Percentiles rank a stretch among this genome's conserved stretches.
Evolutionary conservation across 1,140 invertebrate genomes (phyloP).

Genomic region (Anoplophora glabripennis): DNA sequence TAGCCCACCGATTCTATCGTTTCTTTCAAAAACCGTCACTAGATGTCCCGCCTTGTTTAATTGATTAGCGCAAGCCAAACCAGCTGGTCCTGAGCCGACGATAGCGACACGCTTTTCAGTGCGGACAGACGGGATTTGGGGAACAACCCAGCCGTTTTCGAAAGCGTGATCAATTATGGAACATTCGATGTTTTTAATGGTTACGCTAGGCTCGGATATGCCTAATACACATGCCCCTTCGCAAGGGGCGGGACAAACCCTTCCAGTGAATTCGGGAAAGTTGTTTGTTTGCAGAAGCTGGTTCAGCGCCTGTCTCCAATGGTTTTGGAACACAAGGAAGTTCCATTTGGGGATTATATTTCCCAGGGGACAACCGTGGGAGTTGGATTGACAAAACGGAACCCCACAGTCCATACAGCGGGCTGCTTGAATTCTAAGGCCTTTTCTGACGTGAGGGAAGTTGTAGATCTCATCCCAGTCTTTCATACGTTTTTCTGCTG

Average conservation of each 20-base stretch:
- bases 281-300: constrained; percentile 98
- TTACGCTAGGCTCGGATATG: constrained; percentile 93
- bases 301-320: constrained; percentile 95
- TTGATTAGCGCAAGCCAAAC: constrained; percentile 95
- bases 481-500: constrained; percentile 76
- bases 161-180: constrained; percentile 98
- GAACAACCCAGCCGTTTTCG: constrained; percentile 92
- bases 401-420: constrained; percentile 99
- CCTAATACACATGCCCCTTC: constrained; percentile 97
- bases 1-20: constrained; percentile 91
- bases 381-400: constrained; percentile 94
- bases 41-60: constrained; percentile 79
- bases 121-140: constrained; percentile 66
- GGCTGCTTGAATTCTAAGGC: constrained; percentile 87
- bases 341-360: constrained; percentile 99
- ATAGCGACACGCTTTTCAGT: constrained; percentile 88
- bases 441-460: constrained; percentile 79
- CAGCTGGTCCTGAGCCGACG: constrained; percentile 94
- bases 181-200: constrained; percentile 99
- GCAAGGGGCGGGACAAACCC: constrained; percentile 98
- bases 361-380: constrained; percentile 92
- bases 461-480: constrained; percentile 99
- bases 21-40: constrained; percentile 95
- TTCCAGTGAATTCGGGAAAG: constrained; percentile 98
- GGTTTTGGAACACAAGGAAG: constrained; percentile 88